Percentiles rank a stretch among this genome's conserved stretches.
phyloP scores from a whole-genome alignment of 2,888 invertebrate species.

The Pardosa pseudoannulata region DNA sequence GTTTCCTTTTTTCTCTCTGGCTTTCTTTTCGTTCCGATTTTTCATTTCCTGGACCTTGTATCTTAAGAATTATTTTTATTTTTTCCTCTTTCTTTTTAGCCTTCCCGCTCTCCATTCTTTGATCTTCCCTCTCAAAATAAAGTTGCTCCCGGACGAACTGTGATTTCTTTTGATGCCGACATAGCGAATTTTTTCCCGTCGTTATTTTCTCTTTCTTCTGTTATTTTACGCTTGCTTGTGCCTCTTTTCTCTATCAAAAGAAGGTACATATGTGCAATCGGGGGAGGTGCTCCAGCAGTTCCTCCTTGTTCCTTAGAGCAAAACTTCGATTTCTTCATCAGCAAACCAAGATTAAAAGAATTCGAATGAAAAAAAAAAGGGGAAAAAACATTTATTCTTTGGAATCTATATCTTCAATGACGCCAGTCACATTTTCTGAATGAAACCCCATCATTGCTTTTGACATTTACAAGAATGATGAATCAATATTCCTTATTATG shows the following conservation, averaged over 20 bases:
- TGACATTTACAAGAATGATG: too few relatives aligned
- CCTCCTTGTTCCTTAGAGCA: not conserved
- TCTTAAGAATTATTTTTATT: constrained; percentile 21
- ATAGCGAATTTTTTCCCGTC: constrained; percentile 34
- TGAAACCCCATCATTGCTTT: too few relatives aligned
- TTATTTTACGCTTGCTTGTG: constrained; percentile 27
- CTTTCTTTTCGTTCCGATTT: constrained; percentile 18
- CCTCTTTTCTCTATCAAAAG: not conserved
- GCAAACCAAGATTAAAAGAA: too few relatives aligned
- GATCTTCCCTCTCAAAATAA: constrained; percentile 73
- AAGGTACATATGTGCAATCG: not conserved
- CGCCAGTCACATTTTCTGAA: too few relatives aligned
- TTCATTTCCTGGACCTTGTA: constrained; percentile 32
- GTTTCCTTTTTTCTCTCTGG: constrained; percentile 9
- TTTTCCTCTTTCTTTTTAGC: constrained; percentile 56
- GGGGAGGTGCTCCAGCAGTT: not conserved
- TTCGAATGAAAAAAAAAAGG: too few relatives aligned
- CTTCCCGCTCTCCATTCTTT: constrained; percentile 54
- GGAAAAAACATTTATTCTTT: too few relatives aligned
- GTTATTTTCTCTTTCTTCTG: constrained; percentile 27
- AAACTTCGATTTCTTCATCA: not conserved
- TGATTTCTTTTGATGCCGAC: constrained; percentile 73
- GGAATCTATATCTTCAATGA: too few relatives aligned
- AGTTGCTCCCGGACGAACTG: constrained; percentile 66
- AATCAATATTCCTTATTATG: too few relatives aligned